These are phyloP conservation scores for Lineus longissimus DNA, from an alignment of 1,140 invertebrate genomes.

Conservation along the genomic window DNA sequence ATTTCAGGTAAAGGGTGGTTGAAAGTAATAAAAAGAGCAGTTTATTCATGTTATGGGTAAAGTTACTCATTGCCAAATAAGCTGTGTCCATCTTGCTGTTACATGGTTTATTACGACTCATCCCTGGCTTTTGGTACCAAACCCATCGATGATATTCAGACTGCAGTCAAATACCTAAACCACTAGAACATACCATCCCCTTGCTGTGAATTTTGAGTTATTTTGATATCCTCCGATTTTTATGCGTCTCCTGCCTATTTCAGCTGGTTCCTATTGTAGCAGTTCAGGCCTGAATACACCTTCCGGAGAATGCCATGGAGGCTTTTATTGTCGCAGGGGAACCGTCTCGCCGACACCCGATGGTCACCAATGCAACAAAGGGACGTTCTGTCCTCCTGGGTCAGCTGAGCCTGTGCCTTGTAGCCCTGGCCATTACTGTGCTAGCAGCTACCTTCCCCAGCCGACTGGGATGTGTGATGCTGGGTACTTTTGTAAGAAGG, in stretches of 20 bases:
- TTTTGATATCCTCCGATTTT: no score
- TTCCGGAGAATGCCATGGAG: conserved; percentile 32
- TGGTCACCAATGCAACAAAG: conserved; percentile 28
- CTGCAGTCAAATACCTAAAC: no score
- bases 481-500: conserved; percentile 40
- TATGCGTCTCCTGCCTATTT: conserved; percentile 1
- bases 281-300: conserved; percentile 25
- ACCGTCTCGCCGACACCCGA: conserved; percentile 28
- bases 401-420: conserved; percentile 32
- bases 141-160: no score
- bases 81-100: no score
- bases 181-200: no score
- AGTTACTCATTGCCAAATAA: no score
- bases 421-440: conserved; percentile 39
- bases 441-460: conserved; percentile 25
- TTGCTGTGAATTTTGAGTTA: no score
- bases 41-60: no score
- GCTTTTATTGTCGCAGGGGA: conserved; percentile 40
- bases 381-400: conserved; percentile 36
- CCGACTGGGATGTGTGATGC: conserved; percentile 33
- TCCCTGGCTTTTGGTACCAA: no score
- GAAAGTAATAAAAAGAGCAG: no score
- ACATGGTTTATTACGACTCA: no score
- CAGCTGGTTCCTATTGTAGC: conserved; percentile 37
- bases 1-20: not conserved